Conservation (phyloP, 2,113 vertebrate species). For the pig (Sus scrofa) region DNA sequence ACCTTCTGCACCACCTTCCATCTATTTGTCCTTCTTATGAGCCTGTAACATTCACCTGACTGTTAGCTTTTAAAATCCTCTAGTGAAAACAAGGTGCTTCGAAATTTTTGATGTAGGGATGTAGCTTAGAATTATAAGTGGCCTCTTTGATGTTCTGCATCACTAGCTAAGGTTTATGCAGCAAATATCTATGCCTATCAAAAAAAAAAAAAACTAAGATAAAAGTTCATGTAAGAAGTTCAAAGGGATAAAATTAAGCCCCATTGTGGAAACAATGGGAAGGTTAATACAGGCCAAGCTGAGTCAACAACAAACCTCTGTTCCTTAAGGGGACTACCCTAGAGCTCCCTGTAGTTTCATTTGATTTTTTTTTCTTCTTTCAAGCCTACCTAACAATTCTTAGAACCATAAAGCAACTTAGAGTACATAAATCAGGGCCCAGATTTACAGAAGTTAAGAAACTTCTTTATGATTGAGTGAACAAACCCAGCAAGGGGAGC, state of each 20-base stretch:
- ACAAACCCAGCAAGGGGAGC: not conserved
- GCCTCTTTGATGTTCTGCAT: slow-evolving; percentile 43
- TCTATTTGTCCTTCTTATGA: not conserved
- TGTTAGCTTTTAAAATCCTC: not conserved
- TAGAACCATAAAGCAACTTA: not conserved
- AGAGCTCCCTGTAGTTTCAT: not conserved
- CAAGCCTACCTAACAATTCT: not conserved
- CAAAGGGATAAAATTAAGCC: not conserved
- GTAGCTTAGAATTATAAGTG: slow-evolving; percentile 11
- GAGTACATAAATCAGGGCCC: not conserved
- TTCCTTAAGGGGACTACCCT: not conserved
- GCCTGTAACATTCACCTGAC: not conserved
- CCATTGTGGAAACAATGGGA: not conserved
- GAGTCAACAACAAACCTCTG: not conserved
- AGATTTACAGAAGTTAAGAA: not conserved
- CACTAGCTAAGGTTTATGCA: slow-evolving; percentile 23
- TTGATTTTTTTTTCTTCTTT: not conserved
- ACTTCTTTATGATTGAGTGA: not conserved
- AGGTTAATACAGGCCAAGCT: not conserved
- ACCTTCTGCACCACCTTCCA: not conserved
- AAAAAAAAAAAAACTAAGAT: not conserved
- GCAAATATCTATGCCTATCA: slow-evolving; percentile 34
- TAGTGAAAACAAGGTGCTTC: not conserved
- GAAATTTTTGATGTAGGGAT: not conserved
- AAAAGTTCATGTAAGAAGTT: not conserved